A percentile compares a stretch with the other conserved stretches of the same genome.
These are phyloP conservation scores for Caprella mutica DNA, from an alignment of 2,888 invertebrate genomes.

Conservation along the genomic window DNA sequence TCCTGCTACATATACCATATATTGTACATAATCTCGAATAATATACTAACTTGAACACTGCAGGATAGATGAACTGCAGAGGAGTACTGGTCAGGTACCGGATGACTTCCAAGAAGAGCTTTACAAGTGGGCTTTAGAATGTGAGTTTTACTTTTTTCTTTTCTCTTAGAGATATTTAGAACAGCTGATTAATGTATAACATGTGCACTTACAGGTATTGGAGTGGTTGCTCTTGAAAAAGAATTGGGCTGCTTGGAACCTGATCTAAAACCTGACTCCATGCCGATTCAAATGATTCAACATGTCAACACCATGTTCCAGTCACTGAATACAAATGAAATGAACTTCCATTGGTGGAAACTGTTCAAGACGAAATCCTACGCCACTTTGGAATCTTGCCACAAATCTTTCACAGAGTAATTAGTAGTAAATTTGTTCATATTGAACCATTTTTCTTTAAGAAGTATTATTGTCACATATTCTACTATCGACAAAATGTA, in stretches of 20 bases:
- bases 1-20: no score
- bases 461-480: no score
- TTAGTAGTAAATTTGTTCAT: no score
- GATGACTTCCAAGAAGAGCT: constrained; percentile 4
- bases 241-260: constrained; percentile 21
- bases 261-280: constrained; percentile 24
- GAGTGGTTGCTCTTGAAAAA: constrained; percentile 21
- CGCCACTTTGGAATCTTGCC: constrained; percentile 40
- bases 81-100: constrained; percentile 2
- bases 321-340: constrained; percentile 38
- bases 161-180: neutral
- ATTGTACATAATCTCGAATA: no score
- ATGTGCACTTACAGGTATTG: constrained; percentile 12
- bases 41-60: no score
- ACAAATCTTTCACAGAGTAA: constrained; percentile 37
- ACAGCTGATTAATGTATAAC: neutral
- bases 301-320: constrained; percentile 39
- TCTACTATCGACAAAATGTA: no score
- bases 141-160: neutral
- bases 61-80: constrained; percentile 8
- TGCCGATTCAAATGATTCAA: constrained; percentile 40
- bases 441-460: no score
- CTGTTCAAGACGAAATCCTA: constrained; percentile 40
- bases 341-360: constrained; percentile 40
- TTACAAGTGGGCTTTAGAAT: constrained; percentile 15